A percentile compares a stretch with the other conserved stretches of the same genome.
phyloP scores from a whole-genome alignment of 2,888 invertebrate genomes.

The Parasteatoda lunata region DNA sequence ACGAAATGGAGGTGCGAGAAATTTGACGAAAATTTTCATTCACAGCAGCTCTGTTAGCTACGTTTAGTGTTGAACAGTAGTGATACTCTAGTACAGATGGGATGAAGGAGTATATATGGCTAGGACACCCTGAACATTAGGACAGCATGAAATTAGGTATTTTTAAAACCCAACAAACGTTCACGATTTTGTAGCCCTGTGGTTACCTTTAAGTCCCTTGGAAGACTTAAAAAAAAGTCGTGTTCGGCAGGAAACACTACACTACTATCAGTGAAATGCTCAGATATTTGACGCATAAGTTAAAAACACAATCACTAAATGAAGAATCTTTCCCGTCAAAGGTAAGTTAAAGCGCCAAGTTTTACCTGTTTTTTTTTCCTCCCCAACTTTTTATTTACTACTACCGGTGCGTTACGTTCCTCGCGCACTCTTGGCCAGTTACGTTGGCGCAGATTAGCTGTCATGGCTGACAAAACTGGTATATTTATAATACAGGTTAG shows the following conservation, averaged over 20 bases:
- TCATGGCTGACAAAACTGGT: constrained; percentile 63
- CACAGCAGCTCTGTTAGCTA: background rate
- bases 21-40: constrained; percentile 10
- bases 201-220: constrained; percentile 53
- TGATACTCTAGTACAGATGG: constrained; percentile 43
- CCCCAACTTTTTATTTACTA: constrained; percentile 20
- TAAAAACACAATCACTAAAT: constrained; percentile 89
- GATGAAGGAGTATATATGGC: constrained; percentile 49
- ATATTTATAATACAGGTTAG: constrained; percentile 44
- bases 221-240: constrained; percentile 27
- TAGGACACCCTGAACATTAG: constrained; percentile 30
- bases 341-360: constrained; percentile 77
- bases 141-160: constrained; percentile 48
- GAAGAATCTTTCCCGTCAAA: constrained; percentile 82
- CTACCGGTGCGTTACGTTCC: constrained; percentile 47
- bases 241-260: constrained; percentile 33
- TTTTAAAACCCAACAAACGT: constrained; percentile 29
- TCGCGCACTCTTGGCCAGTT: constrained; percentile 32
- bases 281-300: constrained; percentile 89
- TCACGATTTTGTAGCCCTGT: constrained; percentile 55
- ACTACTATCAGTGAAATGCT: constrained; percentile 78
- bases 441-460: constrained; percentile 55
- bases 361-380: constrained; percentile 17
- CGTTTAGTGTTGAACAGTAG: constrained; percentile 4
- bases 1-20: constrained; percentile 52